phyloP scores from a whole-genome alignment of 1,140 invertebrate genomes.

The Lordiphosa stackelbergi region DNA sequence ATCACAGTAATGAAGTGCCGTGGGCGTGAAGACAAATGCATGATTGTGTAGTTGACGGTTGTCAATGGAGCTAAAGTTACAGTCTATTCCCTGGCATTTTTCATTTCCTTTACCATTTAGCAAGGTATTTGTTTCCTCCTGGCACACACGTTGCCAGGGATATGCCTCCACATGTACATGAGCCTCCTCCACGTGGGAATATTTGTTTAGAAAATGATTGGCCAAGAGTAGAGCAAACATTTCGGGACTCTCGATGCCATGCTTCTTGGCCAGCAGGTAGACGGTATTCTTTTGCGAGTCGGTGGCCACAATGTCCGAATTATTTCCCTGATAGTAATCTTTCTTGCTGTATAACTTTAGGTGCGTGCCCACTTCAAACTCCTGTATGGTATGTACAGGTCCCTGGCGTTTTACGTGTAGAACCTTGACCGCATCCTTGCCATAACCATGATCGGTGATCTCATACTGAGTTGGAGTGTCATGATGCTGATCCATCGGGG shows the following conservation, averaged over 20 bases:
- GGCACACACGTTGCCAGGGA: slow-evolving; percentile 84
- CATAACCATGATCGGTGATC: slow-evolving; percentile 84
- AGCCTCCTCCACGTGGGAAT: slow-evolving; percentile 83
- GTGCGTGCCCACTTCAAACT: slow-evolving; percentile 85
- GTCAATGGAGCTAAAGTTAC: slow-evolving; percentile 35
- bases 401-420: slow-evolving; percentile 83
- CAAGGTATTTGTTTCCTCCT: slow-evolving; percentile 60
- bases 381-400: slow-evolving; percentile 82
- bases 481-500: slow-evolving; percentile 1
- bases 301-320: slow-evolving; percentile 86
- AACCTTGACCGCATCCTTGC: slow-evolving; percentile 86
- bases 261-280: slow-evolving; percentile 86
- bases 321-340: slow-evolving; percentile 82
- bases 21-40: slow-evolving; percentile 84
- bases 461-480: slow-evolving; percentile 77
- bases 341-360: slow-evolving; percentile 83
- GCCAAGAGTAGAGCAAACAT: slow-evolving; percentile 84
- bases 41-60: slow-evolving; percentile 83
- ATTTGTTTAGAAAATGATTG: slow-evolving; percentile 85
- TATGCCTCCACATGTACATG: slow-evolving; percentile 84
- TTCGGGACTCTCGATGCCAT: slow-evolving; percentile 85
- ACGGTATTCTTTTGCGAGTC: slow-evolving; percentile 90
- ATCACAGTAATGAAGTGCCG: slow-evolving; percentile 81
- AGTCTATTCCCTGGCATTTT: neutral
- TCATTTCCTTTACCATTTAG: neutral